phyloP scores from a whole-genome alignment of 2,888 invertebrate genomes.

The Hofmannophila pseudospretella region DNA sequence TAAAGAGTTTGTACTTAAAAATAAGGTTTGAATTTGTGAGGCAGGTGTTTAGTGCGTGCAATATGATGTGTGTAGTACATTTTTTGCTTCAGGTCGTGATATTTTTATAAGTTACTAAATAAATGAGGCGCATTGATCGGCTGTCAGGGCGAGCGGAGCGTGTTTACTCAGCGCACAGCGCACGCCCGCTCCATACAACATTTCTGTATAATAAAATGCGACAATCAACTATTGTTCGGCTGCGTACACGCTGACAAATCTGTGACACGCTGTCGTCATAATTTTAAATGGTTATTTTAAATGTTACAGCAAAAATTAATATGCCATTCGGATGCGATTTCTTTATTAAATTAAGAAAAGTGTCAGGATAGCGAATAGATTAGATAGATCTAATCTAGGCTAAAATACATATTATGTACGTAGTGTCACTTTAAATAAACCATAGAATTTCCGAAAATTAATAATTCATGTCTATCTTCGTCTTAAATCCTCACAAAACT shows the following conservation, averaged over 20 bases:
- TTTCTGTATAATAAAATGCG: constrained; percentile 35
- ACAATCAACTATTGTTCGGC: constrained; percentile 42
- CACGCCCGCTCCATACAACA: constrained; percentile 25
- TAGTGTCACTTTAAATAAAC: too few species aligned
- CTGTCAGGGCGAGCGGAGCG: constrained; percentile 45
- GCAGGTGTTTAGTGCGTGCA: constrained; percentile 6
- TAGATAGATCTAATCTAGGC: too few species aligned
- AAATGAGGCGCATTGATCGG: constrained; percentile 68
- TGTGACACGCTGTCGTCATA: constrained; percentile 22
- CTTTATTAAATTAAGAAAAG: too few species aligned
- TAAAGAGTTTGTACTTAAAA: background rate
- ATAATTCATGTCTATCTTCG: too few species aligned
- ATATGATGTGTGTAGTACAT: constrained; percentile 5
- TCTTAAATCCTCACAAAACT: too few species aligned
- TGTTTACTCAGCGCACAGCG: constrained; percentile 57
- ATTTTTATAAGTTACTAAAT: constrained; percentile 71
- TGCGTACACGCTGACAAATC: constrained; percentile 39
- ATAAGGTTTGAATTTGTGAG: constrained; percentile 32
- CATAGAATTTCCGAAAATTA: too few species aligned
- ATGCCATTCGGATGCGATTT: too few species aligned
- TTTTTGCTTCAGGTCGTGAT: constrained; percentile 34
- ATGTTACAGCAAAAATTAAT: too few species aligned
- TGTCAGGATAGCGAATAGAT: too few species aligned
- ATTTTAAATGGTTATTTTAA: too few species aligned
- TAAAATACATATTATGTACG: too few species aligned